A percentile compares a stretch with the other conserved stretches of the same genome.
These are phyloP conservation scores for Clangula hyemalis DNA, from an alignment of 2,797 vertebrate genomes.

Conservation along the genomic window DNA sequence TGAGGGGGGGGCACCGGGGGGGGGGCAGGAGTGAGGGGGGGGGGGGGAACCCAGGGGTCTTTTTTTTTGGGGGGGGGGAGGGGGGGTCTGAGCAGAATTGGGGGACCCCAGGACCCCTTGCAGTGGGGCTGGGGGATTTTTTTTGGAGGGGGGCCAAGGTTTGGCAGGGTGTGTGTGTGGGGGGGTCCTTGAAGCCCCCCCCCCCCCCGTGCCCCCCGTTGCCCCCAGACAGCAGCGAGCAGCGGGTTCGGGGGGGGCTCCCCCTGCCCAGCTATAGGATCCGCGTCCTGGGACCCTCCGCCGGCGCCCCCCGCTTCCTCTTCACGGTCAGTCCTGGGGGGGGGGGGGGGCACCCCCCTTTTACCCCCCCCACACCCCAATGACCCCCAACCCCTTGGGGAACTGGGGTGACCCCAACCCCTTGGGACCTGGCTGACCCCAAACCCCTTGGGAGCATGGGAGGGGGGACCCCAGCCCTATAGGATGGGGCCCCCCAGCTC, in stretches of 20 bases:
- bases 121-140: not conserved
- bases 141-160: not conserved
- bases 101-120: too few relatives aligned
- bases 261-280: conserved; percentile 34
- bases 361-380: too few relatives aligned
- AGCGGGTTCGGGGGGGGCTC: conserved; percentile 6
- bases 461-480: too few relatives aligned
- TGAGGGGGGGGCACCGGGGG: not conserved
- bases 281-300: not conserved
- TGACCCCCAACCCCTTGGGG: too few relatives aligned
- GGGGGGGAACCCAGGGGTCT: too few relatives aligned
- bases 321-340: conserved; percentile 5
- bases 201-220: not conserved
- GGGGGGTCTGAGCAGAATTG: too few relatives aligned
- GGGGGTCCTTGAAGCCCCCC: not conserved
- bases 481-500: too few relatives aligned
- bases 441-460: too few relatives aligned
- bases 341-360: too few relatives aligned
- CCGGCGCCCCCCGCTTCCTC: not conserved
- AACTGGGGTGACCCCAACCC: not conserved
- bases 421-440: too few relatives aligned
- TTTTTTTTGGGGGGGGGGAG: not conserved
- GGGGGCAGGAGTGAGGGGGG: too few relatives aligned
- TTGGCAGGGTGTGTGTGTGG: not conserved
- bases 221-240: conserved; percentile 23